Conservation (phyloP, 2,113 vertebrate genomes). For the Dicerorhinus sumatrensis region DNA sequence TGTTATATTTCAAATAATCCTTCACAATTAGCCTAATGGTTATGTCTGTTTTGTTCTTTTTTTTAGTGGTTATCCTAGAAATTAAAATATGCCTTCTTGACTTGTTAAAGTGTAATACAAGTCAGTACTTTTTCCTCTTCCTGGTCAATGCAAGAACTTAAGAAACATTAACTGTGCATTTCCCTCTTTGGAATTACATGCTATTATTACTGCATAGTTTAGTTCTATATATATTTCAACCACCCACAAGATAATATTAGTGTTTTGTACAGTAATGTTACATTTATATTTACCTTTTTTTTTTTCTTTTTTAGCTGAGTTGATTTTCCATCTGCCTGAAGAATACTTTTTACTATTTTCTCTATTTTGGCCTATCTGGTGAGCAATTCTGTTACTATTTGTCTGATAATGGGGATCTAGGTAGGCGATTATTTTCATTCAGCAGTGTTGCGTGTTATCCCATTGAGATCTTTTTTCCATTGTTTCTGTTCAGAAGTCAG, state of each 20-base stretch:
- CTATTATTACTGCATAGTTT: neutral
- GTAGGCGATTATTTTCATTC: neutral
- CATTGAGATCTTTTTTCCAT: neutral
- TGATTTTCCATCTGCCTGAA: neutral
- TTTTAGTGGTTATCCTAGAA: neutral
- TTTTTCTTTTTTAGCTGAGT: neutral
- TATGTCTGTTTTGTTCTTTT: neutral
- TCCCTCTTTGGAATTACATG: neutral
- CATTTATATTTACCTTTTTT: neutral
- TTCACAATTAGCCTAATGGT: neutral
- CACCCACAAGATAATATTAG: neutral
- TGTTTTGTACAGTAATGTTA: neutral
- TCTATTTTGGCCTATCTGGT: neutral
- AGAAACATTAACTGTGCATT: neutral
- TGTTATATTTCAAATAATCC: neutral
- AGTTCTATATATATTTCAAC: neutral
- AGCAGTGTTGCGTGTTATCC: neutral
- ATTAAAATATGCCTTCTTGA: neutral
- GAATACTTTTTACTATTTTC: neutral
- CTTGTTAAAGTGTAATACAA: neutral
- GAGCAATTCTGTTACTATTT: neutral
- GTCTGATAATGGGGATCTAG: neutral
- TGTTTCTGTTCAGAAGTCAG: neutral
- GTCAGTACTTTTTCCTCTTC: neutral
- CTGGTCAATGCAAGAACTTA: neutral